These are phyloP conservation scores for Tribolium madens DNA, from an alignment of 1,140 invertebrate species.

Conservation along the genomic window DNA sequence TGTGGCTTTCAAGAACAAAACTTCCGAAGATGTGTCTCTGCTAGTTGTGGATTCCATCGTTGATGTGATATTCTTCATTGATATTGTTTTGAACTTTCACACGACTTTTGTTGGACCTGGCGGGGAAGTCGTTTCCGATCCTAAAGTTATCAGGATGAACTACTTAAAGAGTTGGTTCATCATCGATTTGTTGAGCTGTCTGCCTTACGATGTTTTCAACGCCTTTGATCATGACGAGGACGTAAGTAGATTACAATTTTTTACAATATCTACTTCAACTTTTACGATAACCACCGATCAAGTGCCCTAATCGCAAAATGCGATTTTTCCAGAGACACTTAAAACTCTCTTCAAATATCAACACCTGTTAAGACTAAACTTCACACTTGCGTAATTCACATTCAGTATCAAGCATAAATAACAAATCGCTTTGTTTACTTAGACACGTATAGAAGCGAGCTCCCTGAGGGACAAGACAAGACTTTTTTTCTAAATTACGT, in stretches of 20 bases:
- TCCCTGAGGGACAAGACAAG: background rate
- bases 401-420: background rate
- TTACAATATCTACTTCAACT: background rate
- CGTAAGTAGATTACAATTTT: conserved; percentile 73
- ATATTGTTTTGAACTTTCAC: conserved; percentile 99
- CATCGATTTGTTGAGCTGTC: conserved; percentile 98
- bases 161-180: conserved; percentile 99
- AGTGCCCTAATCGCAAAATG: background rate
- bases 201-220: conserved; percentile 99
- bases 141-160: conserved; percentile 97
- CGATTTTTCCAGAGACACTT: too few relatives aligned
- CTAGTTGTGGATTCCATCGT: conserved; percentile 98
- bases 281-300: background rate
- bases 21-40: conserved; percentile 97
- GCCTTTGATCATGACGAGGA: conserved; percentile 99
- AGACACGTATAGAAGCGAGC: background rate
- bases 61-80: conserved; percentile 99
- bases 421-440: background rate
- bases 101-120: conserved; percentile 99
- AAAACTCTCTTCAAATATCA: background rate
- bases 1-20: conserved; percentile 99
- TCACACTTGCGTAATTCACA: background rate
- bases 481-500: background rate
- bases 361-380: background rate
- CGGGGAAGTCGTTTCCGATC: conserved; percentile 98